Evolutionary conservation across 2,113 vertebrate genomes (phyloP), one percentile per base, ranked within the genome.

Genomic region (Gnathonemus longibarbis): DNA sequence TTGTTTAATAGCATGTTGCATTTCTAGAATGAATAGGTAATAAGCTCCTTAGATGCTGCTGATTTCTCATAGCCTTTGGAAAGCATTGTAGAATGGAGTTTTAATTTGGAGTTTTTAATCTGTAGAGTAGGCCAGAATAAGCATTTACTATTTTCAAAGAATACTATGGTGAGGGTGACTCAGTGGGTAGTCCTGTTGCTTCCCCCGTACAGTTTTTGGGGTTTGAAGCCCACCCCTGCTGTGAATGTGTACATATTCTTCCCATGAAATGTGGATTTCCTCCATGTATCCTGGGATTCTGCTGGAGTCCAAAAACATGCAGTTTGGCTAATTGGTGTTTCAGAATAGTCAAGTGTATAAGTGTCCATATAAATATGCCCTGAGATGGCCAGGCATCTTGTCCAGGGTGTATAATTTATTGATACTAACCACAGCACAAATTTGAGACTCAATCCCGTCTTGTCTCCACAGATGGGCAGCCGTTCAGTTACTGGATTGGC

Each of bases 401-500:
- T 80, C 74, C 31, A 39, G 13, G 2, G 15, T 19, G 74, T 15
- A 80, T 42, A 1, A 27, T 70, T 70, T 70, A 70, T 31, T 70
- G 10, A 70, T 70, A 70, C 62, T 70, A 80, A 80, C 35, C 1
- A 35, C 74, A 19, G 4, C 11, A 56, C 90, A 90, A 21, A 31
- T 56, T 53, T 35, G 31, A 46, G 48, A 53, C 39, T 92, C 3
- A 24, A 10, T 87, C 48, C 27, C 1, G 31, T 53, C 50, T 53
- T 0, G 0, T 56, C 48, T 53, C 50, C 66, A 27, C 91, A 99
- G 98, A 96, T 0, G 98, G 98, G 92, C 95, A 97, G 91, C 98
- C 98, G 83, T 98, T 97, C 91, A 96, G 96, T 91, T 99, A 97
- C 92, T 99, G 98, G 98, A 97, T 99, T 91, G 98, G 98, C 70